A percentile compares a stretch with the other conserved stretches of the same genome.
Evolutionary conservation across 2,797 vertebrate species (phyloP).

Genomic region (Pempheris klunzingeri): DNA sequence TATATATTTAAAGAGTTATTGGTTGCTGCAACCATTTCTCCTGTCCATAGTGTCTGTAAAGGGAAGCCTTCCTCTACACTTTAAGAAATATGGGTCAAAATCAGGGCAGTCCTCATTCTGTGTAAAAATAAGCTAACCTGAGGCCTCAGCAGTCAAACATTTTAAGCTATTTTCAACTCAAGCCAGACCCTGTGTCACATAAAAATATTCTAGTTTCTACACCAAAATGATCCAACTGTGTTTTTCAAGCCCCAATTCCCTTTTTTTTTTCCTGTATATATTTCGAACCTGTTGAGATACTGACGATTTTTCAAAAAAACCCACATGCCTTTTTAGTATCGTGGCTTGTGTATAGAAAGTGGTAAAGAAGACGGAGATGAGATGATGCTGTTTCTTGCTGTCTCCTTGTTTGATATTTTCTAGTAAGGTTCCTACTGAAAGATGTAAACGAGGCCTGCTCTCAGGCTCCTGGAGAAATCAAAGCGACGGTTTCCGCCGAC

Average conservation of each 20-base stretch:
- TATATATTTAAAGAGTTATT: not conserved
- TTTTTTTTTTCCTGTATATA: not conserved
- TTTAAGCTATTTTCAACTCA: not conserved
- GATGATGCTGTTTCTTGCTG: constrained; percentile 52
- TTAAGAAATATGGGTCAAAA: not conserved
- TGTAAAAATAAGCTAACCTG: not conserved
- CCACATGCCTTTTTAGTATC: constrained; percentile 33
- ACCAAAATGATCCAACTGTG: not conserved
- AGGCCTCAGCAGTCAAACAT: not conserved
- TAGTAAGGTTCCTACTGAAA: constrained; percentile 58
- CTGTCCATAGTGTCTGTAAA: not conserved
- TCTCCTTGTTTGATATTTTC: constrained; percentile 68
- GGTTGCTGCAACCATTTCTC: not conserved
- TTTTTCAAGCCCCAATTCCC: constrained; percentile 8
- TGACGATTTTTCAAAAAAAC: constrained; percentile 17
- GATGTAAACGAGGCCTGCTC: constrained; percentile 69
- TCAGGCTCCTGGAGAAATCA: constrained; percentile 73
- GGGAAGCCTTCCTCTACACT: not conserved
- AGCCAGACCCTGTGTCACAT: not conserved
- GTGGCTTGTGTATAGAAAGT: constrained; percentile 37
- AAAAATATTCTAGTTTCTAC: not conserved
- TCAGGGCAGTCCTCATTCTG: not conserved
- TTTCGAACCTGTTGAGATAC: constrained; percentile 15
- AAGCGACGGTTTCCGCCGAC: constrained; percentile 72
- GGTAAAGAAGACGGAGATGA: constrained; percentile 54